A percentile compares a stretch with the other conserved stretches of the same genome.
phyloP scores from a whole-genome alignment of 1,140 invertebrate genomes.

The Trigoniulus corallinus region DNA sequence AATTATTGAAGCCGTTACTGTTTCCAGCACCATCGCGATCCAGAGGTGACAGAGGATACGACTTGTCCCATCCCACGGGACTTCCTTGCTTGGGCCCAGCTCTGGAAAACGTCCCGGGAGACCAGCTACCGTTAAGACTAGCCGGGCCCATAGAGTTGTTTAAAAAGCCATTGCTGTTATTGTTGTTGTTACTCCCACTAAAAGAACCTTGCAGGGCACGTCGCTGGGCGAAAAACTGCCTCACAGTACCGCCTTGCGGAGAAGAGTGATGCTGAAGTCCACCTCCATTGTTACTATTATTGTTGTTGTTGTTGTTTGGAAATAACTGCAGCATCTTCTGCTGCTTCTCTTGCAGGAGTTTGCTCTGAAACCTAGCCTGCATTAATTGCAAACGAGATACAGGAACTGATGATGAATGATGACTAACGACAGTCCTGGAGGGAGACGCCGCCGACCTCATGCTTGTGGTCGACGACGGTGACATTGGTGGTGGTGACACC shows the following conservation, averaged over 20 bases:
- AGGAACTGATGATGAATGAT: no score
- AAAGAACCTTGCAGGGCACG: constrained; percentile 6
- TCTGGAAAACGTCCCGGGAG: no score
- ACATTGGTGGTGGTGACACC: no score
- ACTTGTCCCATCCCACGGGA: constrained; percentile 19
- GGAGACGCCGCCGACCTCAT: no score
- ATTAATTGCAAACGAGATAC: constrained; percentile 20
- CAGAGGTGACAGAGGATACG: constrained; percentile 17
- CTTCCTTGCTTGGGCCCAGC: constrained; percentile 8
- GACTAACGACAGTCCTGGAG: no score
- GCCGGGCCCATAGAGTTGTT: neutral
- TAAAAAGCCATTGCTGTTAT: constrained; percentile 6
- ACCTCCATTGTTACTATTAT: constrained; percentile 13
- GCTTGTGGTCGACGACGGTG: no score
- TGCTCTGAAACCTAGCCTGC: constrained; percentile 23
- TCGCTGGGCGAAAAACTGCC: constrained; percentile 18
- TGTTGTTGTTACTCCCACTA: neutral
- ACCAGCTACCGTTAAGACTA: no score
- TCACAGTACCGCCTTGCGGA: constrained; percentile 16
- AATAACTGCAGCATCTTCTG: constrained; percentile 20
- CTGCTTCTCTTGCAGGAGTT: constrained; percentile 26
- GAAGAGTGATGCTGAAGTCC: constrained; percentile 11
- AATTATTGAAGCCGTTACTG: no score
- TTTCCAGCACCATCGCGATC: constrained; percentile 7
- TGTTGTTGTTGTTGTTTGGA: constrained; percentile 21